phyloP scores from a whole-genome alignment of 2,113 vertebrate species.

The Hippocampus barbouri region DNA sequence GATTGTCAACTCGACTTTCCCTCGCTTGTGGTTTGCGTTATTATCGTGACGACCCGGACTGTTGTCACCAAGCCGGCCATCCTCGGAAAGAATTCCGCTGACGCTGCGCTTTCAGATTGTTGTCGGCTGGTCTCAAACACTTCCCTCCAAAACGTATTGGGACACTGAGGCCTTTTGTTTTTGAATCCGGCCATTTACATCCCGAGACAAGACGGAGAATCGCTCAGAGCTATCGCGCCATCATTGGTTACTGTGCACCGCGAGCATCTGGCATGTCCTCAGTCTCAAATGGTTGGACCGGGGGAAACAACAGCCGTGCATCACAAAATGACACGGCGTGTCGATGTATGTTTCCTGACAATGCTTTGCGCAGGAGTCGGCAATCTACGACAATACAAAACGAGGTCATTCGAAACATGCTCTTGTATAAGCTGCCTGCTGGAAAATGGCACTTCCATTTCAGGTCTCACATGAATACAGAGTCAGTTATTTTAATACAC shows the following conservation, averaged over 20 bases:
- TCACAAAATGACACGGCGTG: neutral
- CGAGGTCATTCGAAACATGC: conserved; percentile 3
- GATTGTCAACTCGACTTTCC: conserved; percentile 20
- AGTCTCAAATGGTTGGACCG: no score
- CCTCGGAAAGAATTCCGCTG: conserved; percentile 30
- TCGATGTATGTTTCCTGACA: neutral
- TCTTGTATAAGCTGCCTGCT: neutral
- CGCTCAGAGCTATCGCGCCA: no score
- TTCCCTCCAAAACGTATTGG: neutral
- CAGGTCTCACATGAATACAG: neutral
- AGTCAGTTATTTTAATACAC: neutral
- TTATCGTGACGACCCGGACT: conserved; percentile 17
- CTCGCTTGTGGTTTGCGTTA: conserved; percentile 19
- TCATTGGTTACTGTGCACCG: no score
- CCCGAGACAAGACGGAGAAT: no score
- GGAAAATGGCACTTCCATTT: neutral
- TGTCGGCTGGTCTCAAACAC: neutral
- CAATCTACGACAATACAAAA: neutral
- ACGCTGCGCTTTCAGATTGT: conserved; percentile 34
- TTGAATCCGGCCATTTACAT: neutral
- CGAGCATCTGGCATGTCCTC: no score
- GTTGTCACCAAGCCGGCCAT: conserved; percentile 22
- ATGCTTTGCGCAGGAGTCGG: neutral
- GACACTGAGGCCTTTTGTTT: neutral
- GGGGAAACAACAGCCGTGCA: no score